Evolutionary conservation across 2,888 invertebrate species (phyloP).

Genomic region (Plebejus melissa): DNA sequence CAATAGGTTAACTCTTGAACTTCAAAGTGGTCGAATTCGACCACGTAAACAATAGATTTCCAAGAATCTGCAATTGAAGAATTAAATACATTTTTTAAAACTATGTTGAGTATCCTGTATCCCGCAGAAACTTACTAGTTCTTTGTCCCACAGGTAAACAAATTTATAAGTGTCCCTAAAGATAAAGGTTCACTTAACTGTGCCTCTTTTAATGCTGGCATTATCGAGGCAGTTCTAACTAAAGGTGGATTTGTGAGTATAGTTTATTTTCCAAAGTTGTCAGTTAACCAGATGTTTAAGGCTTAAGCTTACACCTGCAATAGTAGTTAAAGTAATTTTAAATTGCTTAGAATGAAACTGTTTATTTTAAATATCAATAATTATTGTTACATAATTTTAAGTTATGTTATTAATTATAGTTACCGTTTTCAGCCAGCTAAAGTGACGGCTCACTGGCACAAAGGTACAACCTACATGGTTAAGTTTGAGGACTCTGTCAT

Average conservation of each 20-base stretch:
- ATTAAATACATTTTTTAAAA: too few relatives aligned
- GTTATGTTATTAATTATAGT: neutral
- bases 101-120: too few relatives aligned
- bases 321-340: too few relatives aligned
- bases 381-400: neutral
- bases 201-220: conserved; percentile 98
- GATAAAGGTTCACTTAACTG: conserved; percentile 98
- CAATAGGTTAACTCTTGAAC: too few relatives aligned
- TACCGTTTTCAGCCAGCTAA: conserved; percentile 91
- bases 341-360: too few relatives aligned
- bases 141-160: conserved; percentile 81
- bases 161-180: conserved; percentile 97
- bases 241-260: conserved; percentile 96
- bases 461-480: conserved; percentile 99
- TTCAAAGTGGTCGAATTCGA: too few relatives aligned
- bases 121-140: too few relatives aligned
- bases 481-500: conserved; percentile 97
- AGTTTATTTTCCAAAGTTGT: neutral
- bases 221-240: conserved; percentile 96
- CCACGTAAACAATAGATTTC: too few relatives aligned
- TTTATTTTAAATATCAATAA: too few relatives aligned
- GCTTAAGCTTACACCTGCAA: too few relatives aligned
- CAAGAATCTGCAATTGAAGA: too few relatives aligned
- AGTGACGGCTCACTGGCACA: conserved; percentile 99
- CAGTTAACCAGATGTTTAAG: too few relatives aligned